phyloP scores from a whole-genome alignment of 2,113 vertebrate species.

The Microtus oregoni region DNA sequence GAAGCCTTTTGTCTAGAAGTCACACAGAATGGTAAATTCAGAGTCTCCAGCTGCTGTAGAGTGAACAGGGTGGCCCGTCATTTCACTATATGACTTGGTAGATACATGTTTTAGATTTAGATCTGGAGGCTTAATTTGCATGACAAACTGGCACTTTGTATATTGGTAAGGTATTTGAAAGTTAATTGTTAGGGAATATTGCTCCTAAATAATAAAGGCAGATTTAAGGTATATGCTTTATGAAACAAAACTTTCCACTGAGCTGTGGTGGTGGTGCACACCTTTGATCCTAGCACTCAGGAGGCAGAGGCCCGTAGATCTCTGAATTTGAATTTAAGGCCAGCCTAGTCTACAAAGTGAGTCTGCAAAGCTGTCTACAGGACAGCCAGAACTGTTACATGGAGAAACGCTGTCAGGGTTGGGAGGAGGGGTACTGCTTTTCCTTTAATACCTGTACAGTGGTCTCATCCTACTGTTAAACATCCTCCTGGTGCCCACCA shows the following conservation, averaged over 20 bases:
- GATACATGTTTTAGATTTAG: accelerated
- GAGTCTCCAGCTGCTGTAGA: neutral
- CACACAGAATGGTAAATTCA: accelerated
- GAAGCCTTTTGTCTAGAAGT: neutral
- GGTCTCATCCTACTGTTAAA: neutral
- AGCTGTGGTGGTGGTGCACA: neutral
- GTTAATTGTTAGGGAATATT: neutral
- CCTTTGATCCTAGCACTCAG: neutral
- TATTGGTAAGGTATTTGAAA: neutral
- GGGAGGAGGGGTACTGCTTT: neutral
- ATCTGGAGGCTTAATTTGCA: neutral
- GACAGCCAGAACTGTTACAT: neutral
- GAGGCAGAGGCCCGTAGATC: neutral
- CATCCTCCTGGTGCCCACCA: neutral
- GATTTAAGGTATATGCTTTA: neutral
- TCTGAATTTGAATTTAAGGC: neutral
- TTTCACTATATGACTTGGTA: accelerated
- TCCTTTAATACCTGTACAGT: accelerated
- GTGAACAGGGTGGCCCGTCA: accelerated
- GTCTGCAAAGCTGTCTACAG: neutral
- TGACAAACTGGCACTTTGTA: accelerated
- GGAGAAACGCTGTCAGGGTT: neutral
- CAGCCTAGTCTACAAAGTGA: neutral
- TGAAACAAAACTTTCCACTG: neutral
- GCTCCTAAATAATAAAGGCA: too few relatives aligned